Evolutionary conservation across 2,113 vertebrate genomes (phyloP).

Genomic region (Sminthopsis crassicaudata): DNA sequence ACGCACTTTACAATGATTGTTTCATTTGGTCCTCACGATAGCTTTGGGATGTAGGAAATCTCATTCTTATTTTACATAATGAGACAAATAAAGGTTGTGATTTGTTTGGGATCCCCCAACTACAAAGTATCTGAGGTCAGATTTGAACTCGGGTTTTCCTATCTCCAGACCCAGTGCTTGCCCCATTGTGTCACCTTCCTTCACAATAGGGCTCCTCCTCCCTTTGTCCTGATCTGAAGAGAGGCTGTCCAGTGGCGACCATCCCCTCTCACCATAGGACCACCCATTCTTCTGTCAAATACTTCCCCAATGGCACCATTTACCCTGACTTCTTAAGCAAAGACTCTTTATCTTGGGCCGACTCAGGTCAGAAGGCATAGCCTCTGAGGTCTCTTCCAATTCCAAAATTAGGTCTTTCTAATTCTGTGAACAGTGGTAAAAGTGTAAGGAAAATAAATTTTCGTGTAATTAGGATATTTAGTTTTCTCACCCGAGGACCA

Average conservation of each 20-base stretch:
- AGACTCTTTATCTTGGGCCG: slow-evolving; percentile 11
- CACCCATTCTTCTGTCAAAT: background rate
- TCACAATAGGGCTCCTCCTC: background rate
- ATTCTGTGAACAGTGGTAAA: background rate
- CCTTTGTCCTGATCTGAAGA: background rate
- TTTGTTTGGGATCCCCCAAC: background rate
- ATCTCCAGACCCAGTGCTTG: background rate
- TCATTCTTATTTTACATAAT: background rate
- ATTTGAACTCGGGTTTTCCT: background rate
- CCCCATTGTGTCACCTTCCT: background rate
- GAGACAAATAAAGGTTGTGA: background rate
- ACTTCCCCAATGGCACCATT: background rate
- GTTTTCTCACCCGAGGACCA: background rate
- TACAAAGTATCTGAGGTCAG: background rate
- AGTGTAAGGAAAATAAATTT: background rate
- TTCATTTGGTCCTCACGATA: background rate
- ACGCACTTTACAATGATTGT: background rate
- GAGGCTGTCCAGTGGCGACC: background rate
- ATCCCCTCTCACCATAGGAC: background rate
- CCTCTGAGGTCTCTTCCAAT: background rate
- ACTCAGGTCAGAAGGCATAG: background rate
- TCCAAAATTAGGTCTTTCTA: background rate
- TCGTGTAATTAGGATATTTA: background rate
- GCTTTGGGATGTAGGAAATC: background rate
- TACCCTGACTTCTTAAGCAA: background rate